A percentile compares a stretch with the other conserved stretches of the same genome.
Evolutionary conservation across 2,888 invertebrate species (phyloP).

Genomic region (Melinaea marsaeus): DNA sequence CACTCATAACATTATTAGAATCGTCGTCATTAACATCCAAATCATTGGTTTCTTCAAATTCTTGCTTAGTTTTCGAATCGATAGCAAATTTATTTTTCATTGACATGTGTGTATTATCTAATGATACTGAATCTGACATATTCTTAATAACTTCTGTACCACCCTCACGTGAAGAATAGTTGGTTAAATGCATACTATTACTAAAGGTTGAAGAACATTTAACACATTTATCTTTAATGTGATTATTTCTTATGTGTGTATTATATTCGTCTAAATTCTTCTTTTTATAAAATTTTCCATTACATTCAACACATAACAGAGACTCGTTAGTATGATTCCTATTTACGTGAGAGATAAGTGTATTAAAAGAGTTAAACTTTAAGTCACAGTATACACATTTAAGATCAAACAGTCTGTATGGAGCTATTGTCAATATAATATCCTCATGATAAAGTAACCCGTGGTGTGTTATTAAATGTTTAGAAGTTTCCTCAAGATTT

Average conservation of each 20-base stretch:
- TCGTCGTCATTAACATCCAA: constrained; percentile 9
- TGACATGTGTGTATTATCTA: background rate
- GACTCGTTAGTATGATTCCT: constrained; percentile 50
- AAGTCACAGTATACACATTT: constrained; percentile 53
- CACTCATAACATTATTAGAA: constrained; percentile 30
- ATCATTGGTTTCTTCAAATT: background rate
- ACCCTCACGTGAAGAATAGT: constrained; percentile 26
- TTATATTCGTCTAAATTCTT: constrained; percentile 42
- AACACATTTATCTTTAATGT: constrained; percentile 36
- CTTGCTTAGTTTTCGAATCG: background rate
- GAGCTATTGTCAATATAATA: constrained; percentile 49
- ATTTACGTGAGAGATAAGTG: constrained; percentile 56
- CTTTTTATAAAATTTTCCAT: constrained; percentile 54
- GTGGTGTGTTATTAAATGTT: constrained; percentile 57
- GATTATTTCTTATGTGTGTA: constrained; percentile 50
- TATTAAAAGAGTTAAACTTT: constrained; percentile 52
- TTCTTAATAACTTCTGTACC: background rate
- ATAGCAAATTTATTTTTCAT: background rate
- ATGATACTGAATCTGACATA: background rate
- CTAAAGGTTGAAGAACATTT: constrained; percentile 46
- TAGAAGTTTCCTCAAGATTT: constrained; percentile 47
- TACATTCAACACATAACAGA: constrained; percentile 58
- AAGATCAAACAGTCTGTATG: constrained; percentile 53
- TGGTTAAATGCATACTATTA: constrained; percentile 40
- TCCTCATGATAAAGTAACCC: constrained; percentile 51